These are phyloP conservation scores for Ctenopoma kingsleyae DNA, from an alignment of 2,797 vertebrate species.

Conservation along the genomic window DNA sequence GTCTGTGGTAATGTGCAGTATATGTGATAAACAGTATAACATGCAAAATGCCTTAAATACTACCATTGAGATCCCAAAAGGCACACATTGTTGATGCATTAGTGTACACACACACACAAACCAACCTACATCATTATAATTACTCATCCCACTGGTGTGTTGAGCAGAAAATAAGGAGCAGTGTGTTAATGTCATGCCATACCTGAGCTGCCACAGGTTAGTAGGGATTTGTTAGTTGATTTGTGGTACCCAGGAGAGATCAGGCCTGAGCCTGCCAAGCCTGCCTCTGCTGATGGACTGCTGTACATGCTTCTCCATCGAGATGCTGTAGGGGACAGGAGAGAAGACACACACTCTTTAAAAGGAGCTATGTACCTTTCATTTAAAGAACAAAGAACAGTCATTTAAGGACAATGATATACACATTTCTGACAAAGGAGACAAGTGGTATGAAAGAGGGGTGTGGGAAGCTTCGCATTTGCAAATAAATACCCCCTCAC, in stretches of 20 bases:
- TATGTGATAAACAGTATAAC: conserved; percentile 26
- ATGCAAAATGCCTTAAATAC: conserved; percentile 50
- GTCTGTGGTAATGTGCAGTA: neutral
- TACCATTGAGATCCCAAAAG: conserved; percentile 10
- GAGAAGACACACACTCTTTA: conserved; percentile 11
- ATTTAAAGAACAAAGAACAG: no score
- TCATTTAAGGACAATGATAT: no score
- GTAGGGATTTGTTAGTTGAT: conserved; percentile 98
- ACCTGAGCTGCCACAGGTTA: conserved; percentile 98
- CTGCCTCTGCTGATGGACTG: conserved; percentile 89
- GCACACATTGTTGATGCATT: conserved; percentile 36
- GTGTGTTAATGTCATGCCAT: conserved; percentile 88
- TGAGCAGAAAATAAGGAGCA: conserved; percentile 58
- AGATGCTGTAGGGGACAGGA: conserved; percentile 86
- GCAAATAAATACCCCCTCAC: no score
- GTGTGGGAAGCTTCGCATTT: no score
- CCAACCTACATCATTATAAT: conserved; percentile 38
- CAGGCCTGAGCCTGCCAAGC: conserved; percentile 88
- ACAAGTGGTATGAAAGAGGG: no score
- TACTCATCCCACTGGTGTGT: conserved; percentile 45
- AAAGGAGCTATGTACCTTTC: no score
- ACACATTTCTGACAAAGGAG: no score
- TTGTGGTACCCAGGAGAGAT: conserved; percentile 95
- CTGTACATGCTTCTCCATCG: conserved; percentile 96
- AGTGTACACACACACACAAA: conserved; percentile 30